Evolutionary conservation across 2,797 vertebrate genomes (phyloP).

Genomic region (Cheirogaleus major): DNA sequence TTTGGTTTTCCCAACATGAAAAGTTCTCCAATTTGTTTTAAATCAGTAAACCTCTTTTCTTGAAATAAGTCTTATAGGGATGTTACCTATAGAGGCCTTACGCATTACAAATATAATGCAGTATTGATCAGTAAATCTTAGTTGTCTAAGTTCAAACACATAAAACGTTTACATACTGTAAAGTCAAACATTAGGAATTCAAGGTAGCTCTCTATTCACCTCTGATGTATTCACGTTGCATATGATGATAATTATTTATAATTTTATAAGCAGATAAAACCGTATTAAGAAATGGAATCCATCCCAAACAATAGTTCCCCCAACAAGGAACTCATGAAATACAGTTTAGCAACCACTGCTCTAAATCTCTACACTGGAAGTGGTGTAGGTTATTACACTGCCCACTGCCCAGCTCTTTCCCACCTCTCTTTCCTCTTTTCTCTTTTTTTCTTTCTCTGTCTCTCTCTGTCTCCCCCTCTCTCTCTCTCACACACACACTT

Average conservation of each 20-base stretch:
- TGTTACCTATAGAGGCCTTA: not conserved
- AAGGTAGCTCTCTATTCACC: not conserved
- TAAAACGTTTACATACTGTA: constrained; percentile 2
- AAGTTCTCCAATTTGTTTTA: constrained; percentile 26
- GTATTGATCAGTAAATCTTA: not conserved
- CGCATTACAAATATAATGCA: not conserved
- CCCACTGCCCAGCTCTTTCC: not conserved
- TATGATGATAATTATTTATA: not conserved
- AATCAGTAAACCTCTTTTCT: not conserved
- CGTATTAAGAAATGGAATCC: constrained; percentile 4
- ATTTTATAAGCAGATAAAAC: constrained; percentile 6
- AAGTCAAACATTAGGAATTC: not conserved
- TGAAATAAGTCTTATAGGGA: constrained; percentile 40
- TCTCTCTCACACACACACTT: not conserved
- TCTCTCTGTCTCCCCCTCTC: not conserved
- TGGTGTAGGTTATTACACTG: not conserved
- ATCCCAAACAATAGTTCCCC: not conserved
- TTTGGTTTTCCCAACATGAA: not conserved
- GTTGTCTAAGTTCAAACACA: not conserved
- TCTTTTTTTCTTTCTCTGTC: not conserved
- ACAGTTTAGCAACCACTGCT: not conserved
- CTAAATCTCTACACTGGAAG: constrained; percentile 1
- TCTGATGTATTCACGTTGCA: not conserved
- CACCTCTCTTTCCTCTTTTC: not conserved
- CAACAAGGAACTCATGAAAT: not conserved